These are phyloP conservation scores for Andrena marginata DNA, from an alignment of 2,888 invertebrate genomes.

Conservation along the genomic window DNA sequence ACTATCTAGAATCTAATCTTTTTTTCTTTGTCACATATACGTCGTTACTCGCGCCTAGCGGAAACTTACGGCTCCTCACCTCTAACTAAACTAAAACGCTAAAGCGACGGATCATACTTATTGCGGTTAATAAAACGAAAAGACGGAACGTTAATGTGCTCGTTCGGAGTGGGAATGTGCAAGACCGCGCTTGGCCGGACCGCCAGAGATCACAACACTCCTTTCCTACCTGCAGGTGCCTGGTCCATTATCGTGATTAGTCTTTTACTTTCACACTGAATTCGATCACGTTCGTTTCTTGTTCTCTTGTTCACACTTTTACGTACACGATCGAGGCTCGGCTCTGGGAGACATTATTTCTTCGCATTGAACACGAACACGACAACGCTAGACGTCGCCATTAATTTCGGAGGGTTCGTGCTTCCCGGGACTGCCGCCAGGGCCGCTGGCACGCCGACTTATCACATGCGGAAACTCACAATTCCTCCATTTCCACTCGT, in stretches of 20 bases:
- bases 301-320: constrained; percentile 41
- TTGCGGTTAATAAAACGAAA: constrained; percentile 50
- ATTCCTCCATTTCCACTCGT: constrained; percentile 44
- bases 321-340: constrained; percentile 53
- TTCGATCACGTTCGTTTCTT: constrained; percentile 48
- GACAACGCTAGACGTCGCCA: constrained; percentile 78
- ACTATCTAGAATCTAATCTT: constrained; percentile 52
- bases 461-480: constrained; percentile 39
- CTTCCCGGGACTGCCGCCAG: constrained; percentile 32
- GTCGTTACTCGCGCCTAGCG: constrained; percentile 31
- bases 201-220: constrained; percentile 33
- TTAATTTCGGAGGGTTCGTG: constrained; percentile 52
- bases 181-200: constrained; percentile 66
- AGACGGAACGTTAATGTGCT: constrained; percentile 42
- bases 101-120: constrained; percentile 52
- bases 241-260: constrained; percentile 79
- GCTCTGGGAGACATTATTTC: constrained; percentile 72
- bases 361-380: constrained; percentile 66
- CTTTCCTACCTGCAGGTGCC: constrained; percentile 81
- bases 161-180: constrained; percentile 54
- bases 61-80: constrained; percentile 34
- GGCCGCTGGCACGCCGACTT: constrained; percentile 28
- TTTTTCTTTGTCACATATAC: constrained; percentile 32
- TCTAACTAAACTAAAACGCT: constrained; percentile 52
- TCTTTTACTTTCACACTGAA: constrained; percentile 53